These are phyloP conservation scores for Leptinotarsa juncta DNA, from an alignment of 2,888 invertebrate genomes.

Conservation along the genomic window DNA sequence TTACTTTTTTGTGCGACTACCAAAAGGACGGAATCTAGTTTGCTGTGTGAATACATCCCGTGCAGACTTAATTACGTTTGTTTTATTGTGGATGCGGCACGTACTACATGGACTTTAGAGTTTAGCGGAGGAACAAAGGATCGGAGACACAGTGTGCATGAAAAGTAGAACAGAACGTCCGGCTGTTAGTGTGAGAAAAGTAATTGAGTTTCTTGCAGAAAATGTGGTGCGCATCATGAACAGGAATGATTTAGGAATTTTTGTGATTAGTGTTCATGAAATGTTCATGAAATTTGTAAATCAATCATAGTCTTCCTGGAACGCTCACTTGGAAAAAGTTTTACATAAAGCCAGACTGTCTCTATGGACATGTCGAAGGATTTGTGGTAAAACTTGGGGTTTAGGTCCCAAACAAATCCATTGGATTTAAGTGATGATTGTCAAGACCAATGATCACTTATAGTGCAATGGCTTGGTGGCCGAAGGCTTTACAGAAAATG, in stretches of 20 bases:
- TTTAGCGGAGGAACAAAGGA: constrained; percentile 29
- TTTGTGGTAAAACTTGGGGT: no score
- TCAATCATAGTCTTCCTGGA: no score
- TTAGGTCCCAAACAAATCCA: no score
- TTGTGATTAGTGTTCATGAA: background rate
- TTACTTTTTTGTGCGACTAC: constrained; percentile 43
- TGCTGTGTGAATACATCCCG: constrained; percentile 44
- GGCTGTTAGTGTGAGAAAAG: constrained; percentile 8
- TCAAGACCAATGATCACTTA: no score
- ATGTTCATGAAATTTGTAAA: no score
- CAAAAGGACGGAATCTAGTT: constrained; percentile 43
- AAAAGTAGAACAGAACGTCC: background rate
- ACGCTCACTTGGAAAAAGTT: no score
- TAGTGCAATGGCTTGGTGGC: no score
- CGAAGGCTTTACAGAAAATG: no score
- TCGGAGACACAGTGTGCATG: constrained; percentile 5
- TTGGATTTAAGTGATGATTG: no score
- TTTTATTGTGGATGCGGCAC: constrained; percentile 43
- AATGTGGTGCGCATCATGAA: background rate
- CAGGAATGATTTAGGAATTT: background rate
- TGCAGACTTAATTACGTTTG: constrained; percentile 45
- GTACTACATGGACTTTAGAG: constrained; percentile 41
- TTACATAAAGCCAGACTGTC: no score
- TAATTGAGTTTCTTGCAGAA: constrained; percentile 1
- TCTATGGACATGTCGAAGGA: no score